Conservation (phyloP, 2,113 vertebrate species). For the Parus major region DNA sequence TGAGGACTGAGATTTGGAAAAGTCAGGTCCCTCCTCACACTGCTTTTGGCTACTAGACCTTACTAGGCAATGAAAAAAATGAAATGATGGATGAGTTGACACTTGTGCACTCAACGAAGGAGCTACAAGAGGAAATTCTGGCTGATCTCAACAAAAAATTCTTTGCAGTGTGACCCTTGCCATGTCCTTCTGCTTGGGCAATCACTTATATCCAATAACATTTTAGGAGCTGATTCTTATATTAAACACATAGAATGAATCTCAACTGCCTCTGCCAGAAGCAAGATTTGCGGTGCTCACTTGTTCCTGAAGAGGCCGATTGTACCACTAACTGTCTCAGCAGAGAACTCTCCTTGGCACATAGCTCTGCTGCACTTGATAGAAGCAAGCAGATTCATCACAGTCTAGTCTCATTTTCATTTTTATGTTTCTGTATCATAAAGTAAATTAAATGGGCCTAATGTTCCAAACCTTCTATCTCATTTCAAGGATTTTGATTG, state of each 20-base stretch:
- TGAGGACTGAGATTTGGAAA: neutral
- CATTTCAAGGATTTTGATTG: neutral
- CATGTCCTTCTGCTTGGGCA: constrained; percentile 24
- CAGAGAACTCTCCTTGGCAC: neutral
- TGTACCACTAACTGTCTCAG: neutral
- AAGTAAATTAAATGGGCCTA: neutral
- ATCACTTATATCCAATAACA: constrained; percentile 12
- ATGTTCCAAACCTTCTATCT: neutral
- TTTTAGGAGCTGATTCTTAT: constrained; percentile 1
- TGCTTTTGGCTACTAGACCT: neutral
- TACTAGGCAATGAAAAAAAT: neutral
- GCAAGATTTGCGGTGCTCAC: neutral
- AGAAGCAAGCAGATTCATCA: neutral
- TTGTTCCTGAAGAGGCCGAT: neutral
- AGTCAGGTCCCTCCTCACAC: neutral
- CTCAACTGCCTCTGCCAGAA: neutral
- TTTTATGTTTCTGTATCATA: neutral
- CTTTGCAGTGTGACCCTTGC: neutral
- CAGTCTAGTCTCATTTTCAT: neutral
- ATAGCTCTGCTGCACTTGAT: neutral
- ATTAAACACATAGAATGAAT: neutral
- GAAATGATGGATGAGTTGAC: constrained; percentile 24
- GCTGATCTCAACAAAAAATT: neutral
- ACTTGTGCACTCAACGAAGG: neutral
- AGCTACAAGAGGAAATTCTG: constrained; percentile 1